Evolutionary conservation across 2,113 vertebrate genomes (phyloP).

Genomic region (Triplophysa rosa): DNA sequence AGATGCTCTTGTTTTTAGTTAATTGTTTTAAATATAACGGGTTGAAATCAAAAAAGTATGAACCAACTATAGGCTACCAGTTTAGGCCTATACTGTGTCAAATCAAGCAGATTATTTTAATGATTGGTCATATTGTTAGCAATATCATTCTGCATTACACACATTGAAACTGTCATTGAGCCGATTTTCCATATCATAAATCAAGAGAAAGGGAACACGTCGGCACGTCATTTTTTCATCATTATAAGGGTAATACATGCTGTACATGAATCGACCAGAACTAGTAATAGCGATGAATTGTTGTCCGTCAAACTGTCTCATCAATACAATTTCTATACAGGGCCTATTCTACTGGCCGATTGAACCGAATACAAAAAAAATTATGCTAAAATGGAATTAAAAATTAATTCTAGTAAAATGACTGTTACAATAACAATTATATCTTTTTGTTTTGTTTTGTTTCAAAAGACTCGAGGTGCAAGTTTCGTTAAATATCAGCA

Average conservation of each 20-base stretch:
- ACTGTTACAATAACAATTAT: not conserved
- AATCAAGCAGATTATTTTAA: not conserved
- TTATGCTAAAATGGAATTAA: not conserved
- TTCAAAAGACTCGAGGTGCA: not conserved
- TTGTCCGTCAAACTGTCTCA: slow-evolving; percentile 41
- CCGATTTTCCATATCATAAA: slow-evolving; percentile 19
- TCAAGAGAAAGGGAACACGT: slow-evolving; percentile 40
- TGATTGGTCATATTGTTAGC: not conserved
- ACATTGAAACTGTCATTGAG: slow-evolving; percentile 7
- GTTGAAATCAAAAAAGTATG: too few relatives aligned
- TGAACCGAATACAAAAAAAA: slow-evolving; percentile 37
- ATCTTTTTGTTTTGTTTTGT: too few relatives aligned
- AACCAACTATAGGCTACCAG: too few relatives aligned
- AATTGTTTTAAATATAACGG: too few relatives aligned
- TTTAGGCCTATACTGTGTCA: too few relatives aligned
- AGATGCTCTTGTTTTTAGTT: too few relatives aligned
- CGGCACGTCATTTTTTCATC: slow-evolving; percentile 52
- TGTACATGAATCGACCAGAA: slow-evolving; percentile 39
- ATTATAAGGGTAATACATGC: slow-evolving; percentile 41
- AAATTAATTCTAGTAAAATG: not conserved
- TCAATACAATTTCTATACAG: slow-evolving; percentile 43
- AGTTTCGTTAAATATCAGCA: not conserved
- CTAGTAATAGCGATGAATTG: slow-evolving; percentile 44
- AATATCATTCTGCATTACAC: not conserved
- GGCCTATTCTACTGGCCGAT: slow-evolving; percentile 21